Percentiles rank a stretch among this genome's conserved stretches.
Conservation (phyloP, 2,113 vertebrate species). For the Carlito syrichta region DNA sequence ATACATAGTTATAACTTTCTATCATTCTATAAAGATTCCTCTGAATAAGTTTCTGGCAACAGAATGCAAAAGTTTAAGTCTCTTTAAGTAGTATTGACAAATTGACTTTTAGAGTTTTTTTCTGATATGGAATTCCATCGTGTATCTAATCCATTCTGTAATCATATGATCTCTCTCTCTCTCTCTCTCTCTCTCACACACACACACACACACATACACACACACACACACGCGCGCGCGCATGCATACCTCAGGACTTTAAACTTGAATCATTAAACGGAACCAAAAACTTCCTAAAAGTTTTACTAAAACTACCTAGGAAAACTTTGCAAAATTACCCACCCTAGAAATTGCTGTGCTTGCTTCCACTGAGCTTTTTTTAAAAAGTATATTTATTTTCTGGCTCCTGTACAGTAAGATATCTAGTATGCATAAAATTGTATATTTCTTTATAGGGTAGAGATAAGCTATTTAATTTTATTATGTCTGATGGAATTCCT, state of each 20-base stretch:
- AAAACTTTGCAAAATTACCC: conserved; percentile 73
- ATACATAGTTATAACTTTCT: not conserved
- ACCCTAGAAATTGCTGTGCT: conserved; percentile 39
- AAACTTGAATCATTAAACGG: conserved; percentile 62
- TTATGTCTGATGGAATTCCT: conserved; percentile 58
- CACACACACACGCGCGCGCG: not conserved
- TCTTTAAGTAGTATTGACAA: not conserved
- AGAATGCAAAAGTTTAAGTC: not conserved
- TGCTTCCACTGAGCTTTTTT: not conserved
- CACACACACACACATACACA: not conserved
- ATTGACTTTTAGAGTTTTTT: not conserved
- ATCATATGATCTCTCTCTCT: not conserved
- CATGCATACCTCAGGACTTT: not conserved
- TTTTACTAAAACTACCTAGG: conserved; percentile 70
- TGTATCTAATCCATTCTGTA: not conserved
- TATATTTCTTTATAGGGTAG: conserved; percentile 26
- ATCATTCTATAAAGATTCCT: not conserved
- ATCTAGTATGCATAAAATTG: not conserved
- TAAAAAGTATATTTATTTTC: not conserved
- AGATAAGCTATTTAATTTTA: conserved; percentile 44
- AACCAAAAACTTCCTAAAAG: conserved; percentile 67
- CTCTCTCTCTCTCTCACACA: not conserved
- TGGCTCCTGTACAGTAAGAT: conserved; percentile 8
- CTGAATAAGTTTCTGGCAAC: not conserved
- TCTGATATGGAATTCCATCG: not conserved